Conservation (phyloP, 30 jellyfish, hydroid and myxozoan genomes). For the Rhopilema esculentum region DNA sequence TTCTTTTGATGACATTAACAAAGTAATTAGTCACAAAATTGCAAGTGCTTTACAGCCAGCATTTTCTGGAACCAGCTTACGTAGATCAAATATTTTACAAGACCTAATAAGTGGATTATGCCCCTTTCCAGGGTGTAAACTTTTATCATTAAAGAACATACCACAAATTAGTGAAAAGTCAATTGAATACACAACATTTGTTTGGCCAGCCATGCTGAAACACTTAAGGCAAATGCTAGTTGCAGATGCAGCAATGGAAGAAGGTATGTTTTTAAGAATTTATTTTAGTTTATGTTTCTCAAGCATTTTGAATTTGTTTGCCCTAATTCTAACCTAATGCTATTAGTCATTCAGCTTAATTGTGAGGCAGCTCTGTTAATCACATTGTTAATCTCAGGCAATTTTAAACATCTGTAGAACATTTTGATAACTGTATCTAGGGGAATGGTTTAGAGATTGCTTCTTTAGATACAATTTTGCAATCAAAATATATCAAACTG, state of each 20-base stretch:
- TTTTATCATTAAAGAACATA: constrained; percentile 68
- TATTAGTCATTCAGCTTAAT: too few species aligned
- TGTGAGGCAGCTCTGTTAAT: too few species aligned
- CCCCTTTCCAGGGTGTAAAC: constrained; percentile 84
- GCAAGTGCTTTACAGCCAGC: constrained; percentile 97
- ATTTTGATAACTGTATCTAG: too few species aligned
- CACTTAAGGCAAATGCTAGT: constrained; percentile 92
- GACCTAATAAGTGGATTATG: constrained; percentile 64
- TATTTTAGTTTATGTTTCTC: neutral
- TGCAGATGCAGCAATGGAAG: constrained; percentile 94
- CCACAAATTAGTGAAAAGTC: constrained; percentile 87
- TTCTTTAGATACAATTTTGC: too few species aligned
- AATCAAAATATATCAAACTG: too few species aligned
- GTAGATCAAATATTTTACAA: constrained; percentile 33
- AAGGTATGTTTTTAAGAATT: constrained; percentile 45
- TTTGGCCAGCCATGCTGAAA: constrained; percentile 93
- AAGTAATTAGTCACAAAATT: constrained; percentile 78
- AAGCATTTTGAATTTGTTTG: neutral
- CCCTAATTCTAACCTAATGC: too few species aligned
- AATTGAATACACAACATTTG: constrained; percentile 84
- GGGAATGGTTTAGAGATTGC: too few species aligned
- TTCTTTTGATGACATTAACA: constrained; percentile 80
- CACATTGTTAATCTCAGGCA: too few species aligned
- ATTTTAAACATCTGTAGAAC: too few species aligned
- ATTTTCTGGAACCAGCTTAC: neutral